Evolutionary conservation across 1,140 invertebrate species (phyloP), one percentile per base, ranked within the genome.

Genomic region (Rhizoglyphus robini): DNA sequence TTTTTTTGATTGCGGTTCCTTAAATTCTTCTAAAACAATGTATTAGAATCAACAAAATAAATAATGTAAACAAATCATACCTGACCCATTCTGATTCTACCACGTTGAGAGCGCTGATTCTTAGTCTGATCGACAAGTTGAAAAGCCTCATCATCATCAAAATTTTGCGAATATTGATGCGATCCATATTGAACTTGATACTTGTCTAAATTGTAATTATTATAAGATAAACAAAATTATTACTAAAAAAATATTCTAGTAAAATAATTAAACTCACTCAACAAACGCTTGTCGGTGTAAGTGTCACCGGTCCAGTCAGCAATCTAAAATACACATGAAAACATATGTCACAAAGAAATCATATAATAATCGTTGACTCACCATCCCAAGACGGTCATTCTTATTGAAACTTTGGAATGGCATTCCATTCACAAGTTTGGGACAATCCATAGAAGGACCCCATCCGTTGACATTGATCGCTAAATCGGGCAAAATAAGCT

Each of bases 331-430:
- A 25, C 18, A 25, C 15, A 29, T 46, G 13, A 58, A 67, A 27
- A n/a, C 30, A 54, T 27, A 60, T 57, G 64, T 15, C 3, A 30
- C 46, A 34, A 49, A 36, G 47, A 54, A 31, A 48, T 54, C 18
- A 49, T 54, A 4, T 34, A 63, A 34, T 59, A 65, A 36, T 61
- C 2, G 36, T 5, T 65, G 4, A 71, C 67, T 75, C 74, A 87
- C 85, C 80, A 96, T 97, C 71, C 94, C 95, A 61, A 98, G 78
- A 68, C 92, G 83, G 78, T 97, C 93, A 65, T 89, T 91, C 80
- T 98, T 98, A 59, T 91, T 93, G 75, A 96, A 98, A 20, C 92
- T 93, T 77, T 96, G 93, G 77, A 97, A 98, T 0, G 95, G 94
- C 84, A 98, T 95, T 78, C 96, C 93, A 75, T 89, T 88, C 76